Evolutionary conservation across 2,113 vertebrate species (phyloP), one percentile per base, ranked within the genome.

Genomic region (Menidia beryllina): DNA sequence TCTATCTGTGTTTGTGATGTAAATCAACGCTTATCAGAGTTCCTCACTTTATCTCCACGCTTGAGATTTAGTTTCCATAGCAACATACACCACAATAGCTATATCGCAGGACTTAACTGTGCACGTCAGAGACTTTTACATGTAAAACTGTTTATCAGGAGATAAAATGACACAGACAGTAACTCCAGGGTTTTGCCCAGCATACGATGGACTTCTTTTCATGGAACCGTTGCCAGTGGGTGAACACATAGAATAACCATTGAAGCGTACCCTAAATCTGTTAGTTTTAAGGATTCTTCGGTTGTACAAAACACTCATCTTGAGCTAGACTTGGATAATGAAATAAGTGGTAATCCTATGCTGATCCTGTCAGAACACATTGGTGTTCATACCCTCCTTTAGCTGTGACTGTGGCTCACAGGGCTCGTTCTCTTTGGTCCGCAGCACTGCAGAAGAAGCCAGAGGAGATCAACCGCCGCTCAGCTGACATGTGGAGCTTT

Each of bases 401-500:
- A 45, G 41, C 41, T 19, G 26, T 1, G 12, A 20, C 3, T 39
- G n/a, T 0, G n/a, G 47, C 7, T n/a, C n/a, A 2, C 5, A 19
- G n/a, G 30, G 30, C 13, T 1, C 52, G 52, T 43, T 3, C 38
- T 45, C 24, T 62, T 56, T 45, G 48, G 12, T 59, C 43, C n/a
- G 4, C 71, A 99, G 98, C 97, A 39, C 78, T 99, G 79, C 97
- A 99, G 91, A 99, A 98, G 92, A 98, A 98, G 75, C 95, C 97
- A 0, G 98, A 99, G 79, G 98, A 99, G 60, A 99, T 98, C 63
- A 99, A 99, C 87, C 92, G 98, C 34, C 95, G 97, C 52, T 99
- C 97, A 0, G 94, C 97, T 0, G 97, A 99, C 88, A 99, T 99
- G 97, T 98, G 97, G 98, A 99, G 97, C 88, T 99, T 99, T 3